A percentile compares a stretch with the other conserved stretches of the same genome.
Evolutionary conservation across 2,797 vertebrate species (phyloP).

Genomic region (Cyprinodon diabolis): DNA sequence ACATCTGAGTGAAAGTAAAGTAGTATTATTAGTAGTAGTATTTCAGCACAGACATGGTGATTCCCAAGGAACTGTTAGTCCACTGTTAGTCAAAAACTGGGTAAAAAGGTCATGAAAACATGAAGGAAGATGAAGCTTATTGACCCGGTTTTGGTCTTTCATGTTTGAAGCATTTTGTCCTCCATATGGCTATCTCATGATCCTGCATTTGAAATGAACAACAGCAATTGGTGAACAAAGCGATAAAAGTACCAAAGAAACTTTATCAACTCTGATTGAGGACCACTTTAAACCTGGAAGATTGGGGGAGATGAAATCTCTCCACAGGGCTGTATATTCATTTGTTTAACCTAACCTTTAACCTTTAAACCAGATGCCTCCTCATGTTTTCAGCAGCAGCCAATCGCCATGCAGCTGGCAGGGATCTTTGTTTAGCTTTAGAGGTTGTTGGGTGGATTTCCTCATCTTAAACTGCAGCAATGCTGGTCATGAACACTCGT

Average conservation of each 20-base stretch:
- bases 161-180: neutral
- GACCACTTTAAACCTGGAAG: neutral
- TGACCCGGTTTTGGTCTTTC: neutral
- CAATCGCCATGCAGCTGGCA: neutral
- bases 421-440: neutral
- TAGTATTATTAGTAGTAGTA: neutral
- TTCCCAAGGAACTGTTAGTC: neutral
- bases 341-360: neutral
- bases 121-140: too few species aligned
- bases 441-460: neutral
- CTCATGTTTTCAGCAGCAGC: neutral
- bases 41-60: neutral
- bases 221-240: neutral
- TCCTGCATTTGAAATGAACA: neutral
- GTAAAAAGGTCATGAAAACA: too few species aligned
- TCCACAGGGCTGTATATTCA: neutral
- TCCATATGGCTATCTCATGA: too few species aligned
- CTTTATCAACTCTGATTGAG: neutral
- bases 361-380: neutral
- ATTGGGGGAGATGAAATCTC: neutral
- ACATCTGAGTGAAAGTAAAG: neutral
- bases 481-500: neutral
- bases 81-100: too few species aligned
- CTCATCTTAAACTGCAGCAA: neutral
- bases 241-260: neutral